Base-by-base conservation (phyloP, 2,888 invertebrate genomes). In the Busseola fusca region DNA sequence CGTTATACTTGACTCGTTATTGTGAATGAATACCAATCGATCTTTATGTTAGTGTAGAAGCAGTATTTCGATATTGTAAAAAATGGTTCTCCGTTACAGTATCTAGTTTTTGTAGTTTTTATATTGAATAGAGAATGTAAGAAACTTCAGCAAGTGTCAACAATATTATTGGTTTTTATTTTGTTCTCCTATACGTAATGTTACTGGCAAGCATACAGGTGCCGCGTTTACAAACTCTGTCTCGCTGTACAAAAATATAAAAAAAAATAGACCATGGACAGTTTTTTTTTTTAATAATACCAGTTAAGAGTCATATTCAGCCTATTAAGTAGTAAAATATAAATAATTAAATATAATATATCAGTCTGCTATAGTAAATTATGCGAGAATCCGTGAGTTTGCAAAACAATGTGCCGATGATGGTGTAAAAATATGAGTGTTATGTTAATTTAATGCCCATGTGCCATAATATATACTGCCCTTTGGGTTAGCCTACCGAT, bases 41-140 rank as follows among this genome's bases (percentile, higher is more conserved):
- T 91, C 87, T 89, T 91, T 89, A 91, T 86, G 86, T 91, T 92
- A 91, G 91, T 87, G 86, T 94, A 93, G 92, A 91, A 93, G 85
- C 94, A 95, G 94, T 95, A 94, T 94, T 94, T 93, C 87, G 91
- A 88, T 91, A 92, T 91, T 91, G 91, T 93, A 89, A 89, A 90
- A 79, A 90, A 88, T 87, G 84, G 85, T 90, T 90, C 90, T 91
- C 89, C 90, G 87, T 91, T 91, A 87, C 92, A 93, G 92, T 93
- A 93, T 91, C 91, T 92, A 92, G 91, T 91, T 92, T 81, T 92
- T 89, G 89, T 93, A 93, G 92, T 92, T 92, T 88, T 93, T 93
- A 88, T 92, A 92, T 90, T 89, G 87, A 90, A 90, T 93, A 92
- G 90, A 88, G 86, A 87, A 89, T 89, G 84, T 92, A 93, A 91